Evolutionary conservation across 2,113 vertebrate genomes (phyloP).

Genomic region (Laterallus jamaicensis): DNA sequence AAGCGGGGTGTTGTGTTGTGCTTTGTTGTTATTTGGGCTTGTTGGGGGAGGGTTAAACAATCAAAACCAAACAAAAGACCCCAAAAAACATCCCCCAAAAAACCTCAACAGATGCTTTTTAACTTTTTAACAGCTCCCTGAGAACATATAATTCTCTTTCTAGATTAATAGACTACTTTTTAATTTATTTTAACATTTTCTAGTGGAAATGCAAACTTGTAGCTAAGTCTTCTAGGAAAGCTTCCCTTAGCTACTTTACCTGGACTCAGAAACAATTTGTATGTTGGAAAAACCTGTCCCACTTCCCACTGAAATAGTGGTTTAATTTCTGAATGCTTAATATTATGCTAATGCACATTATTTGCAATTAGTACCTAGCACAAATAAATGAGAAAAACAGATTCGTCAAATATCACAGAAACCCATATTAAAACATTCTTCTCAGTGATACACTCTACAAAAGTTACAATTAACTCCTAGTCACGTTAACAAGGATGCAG

Average conservation of each 20-base stretch:
- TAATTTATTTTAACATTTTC: neutral
- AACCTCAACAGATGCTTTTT: neutral
- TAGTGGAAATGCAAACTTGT: neutral
- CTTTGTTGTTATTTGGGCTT: neutral
- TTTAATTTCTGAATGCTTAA: neutral
- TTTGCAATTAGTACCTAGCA: neutral
- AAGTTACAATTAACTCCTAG: neutral
- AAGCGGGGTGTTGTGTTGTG: neutral
- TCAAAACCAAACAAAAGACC: neutral
- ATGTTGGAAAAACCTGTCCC: neutral
- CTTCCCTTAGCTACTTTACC: neutral
- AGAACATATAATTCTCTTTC: neutral
- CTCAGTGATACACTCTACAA: neutral
- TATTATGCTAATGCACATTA: neutral
- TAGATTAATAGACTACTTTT: neutral
- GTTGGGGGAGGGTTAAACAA: neutral
- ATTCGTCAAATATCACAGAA: neutral
- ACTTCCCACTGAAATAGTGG: neutral
- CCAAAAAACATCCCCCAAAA: neutral
- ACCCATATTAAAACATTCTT: neutral
- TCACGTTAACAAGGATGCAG: neutral
- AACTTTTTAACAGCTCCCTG: neutral
- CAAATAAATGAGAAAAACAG: neutral
- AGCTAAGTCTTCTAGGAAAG: neutral
- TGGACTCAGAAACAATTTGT: neutral